These are phyloP conservation scores for Pseudopodoces humilis DNA, from an alignment of 2,113 vertebrate genomes.

Conservation along the genomic window DNA sequence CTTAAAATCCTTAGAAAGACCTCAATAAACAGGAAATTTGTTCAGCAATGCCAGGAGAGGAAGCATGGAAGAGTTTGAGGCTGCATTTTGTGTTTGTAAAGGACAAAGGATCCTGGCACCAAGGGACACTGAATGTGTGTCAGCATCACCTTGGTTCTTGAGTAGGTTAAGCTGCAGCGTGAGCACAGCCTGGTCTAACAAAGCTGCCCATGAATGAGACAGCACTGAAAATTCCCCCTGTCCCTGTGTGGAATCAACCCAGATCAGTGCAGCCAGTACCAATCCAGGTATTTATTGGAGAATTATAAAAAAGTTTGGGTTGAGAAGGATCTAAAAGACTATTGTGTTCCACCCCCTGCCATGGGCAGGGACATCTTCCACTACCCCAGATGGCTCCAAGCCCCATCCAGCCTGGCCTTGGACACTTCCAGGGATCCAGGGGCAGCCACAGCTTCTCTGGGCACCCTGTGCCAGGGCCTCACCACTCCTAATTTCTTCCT, in stretches of 20 bases:
- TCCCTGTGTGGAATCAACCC: not conserved
- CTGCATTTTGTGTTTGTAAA: not conserved
- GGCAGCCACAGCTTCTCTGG: not conserved
- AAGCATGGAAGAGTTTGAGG: not conserved
- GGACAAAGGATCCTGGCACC: not conserved
- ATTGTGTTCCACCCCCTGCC: not conserved
- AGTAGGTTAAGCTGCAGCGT: fast-evolving
- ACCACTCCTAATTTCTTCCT: not conserved
- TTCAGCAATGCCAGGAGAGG: not conserved
- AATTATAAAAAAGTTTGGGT: not conserved
- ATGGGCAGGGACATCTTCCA: not conserved
- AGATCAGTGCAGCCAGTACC: not conserved
- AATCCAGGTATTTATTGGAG: not conserved
- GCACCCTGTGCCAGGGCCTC: not conserved
- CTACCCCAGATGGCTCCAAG: not conserved
- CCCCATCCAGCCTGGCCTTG: fast-evolving
- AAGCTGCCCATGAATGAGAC: not conserved
- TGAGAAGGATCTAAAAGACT: not conserved
- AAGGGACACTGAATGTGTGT: not conserved
- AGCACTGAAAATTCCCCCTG: not conserved
- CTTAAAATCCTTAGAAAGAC: not conserved
- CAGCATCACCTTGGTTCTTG: not conserved
- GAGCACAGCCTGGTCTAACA: not conserved
- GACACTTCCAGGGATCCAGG: not conserved
- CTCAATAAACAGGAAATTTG: not conserved